Evolutionary conservation across 2,797 vertebrate species (phyloP), one percentile per base, ranked within the genome.

Genomic region (Antennarius maculatus): DNA sequence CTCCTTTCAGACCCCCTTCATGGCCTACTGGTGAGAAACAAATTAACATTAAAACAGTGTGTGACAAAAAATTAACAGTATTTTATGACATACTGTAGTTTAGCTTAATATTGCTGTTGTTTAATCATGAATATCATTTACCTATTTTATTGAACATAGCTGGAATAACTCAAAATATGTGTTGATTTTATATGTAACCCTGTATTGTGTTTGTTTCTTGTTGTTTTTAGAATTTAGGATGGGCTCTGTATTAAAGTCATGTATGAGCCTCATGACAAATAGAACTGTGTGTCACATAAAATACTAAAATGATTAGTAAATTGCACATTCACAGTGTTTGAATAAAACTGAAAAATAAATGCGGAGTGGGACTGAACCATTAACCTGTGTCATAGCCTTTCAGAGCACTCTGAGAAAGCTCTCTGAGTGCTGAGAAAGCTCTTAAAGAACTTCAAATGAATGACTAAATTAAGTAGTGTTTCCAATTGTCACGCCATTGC

Each of bases 1-100:
- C 97, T 73, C 95, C 97, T 67, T 98, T 98, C 89, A 95, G 97
- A 91, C 93, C 95, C 65, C 91, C 97, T 71, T 94, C 97, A 61
- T 99, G 97, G 96, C 95, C 97, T 88, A 93, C 96, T 90, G 96
- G 97, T 92, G 66, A 91, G 87, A 46, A 61, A 31, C 29, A 31
- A 3, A 8, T 34, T 39, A 8, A 57, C 8, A 17, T 54, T 23
- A 23, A 23, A 1, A 23, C 23, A 23, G 23, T 23, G 23, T 23
- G 23, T 23, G 23, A 23, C 12, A n/a, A 60, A 27, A 60, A 14
- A 37, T 68, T 70, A 23, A 23, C 29, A 8, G 11, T 54, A 10
- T 61, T 71, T 16, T 42, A 12, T 14, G 5, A 34, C 16, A 1
- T 28, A 1, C 13, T 42, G 15, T 7, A 1, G 15, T 54, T 18